phyloP scores from a whole-genome alignment of 2,113 vertebrate genomes.

The Ciconia boyciana region DNA sequence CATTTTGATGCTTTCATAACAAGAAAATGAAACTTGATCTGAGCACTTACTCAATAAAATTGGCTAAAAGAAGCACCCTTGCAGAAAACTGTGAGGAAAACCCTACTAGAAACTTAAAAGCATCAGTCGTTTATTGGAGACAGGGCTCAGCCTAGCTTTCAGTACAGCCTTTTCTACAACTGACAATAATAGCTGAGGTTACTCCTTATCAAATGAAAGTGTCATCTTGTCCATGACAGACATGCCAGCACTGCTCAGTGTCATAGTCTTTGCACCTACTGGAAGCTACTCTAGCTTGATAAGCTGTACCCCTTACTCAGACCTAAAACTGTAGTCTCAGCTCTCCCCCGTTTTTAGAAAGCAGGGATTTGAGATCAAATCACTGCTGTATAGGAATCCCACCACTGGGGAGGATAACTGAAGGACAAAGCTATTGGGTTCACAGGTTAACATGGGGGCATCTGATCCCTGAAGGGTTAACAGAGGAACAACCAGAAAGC shows the following conservation, averaged over 20 bases:
- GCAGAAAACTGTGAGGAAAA: neutral
- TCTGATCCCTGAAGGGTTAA: neutral
- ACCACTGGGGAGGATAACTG: neutral
- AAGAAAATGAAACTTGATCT: neutral
- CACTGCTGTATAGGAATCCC: neutral
- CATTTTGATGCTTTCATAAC: neutral
- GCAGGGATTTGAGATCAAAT: neutral
- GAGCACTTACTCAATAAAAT: neutral
- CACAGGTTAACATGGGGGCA: neutral
- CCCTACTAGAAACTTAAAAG: neutral
- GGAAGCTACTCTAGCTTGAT: conserved; percentile 43
- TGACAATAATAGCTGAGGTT: conserved; percentile 23
- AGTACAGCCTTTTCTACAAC: neutral
- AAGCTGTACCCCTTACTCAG: conserved; percentile 3
- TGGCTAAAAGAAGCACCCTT: neutral
- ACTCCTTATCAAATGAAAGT: conserved; percentile 54
- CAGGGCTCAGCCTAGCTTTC: neutral
- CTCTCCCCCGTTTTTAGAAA: conserved; percentile 10
- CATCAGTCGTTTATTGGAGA: neutral
- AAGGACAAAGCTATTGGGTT: neutral
- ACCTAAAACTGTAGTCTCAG: neutral
- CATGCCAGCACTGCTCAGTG: conserved; percentile 40
- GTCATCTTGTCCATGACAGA: conserved; percentile 50
- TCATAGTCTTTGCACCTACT: conserved; percentile 60
- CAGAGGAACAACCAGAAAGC: neutral